Evolutionary conservation across 1,140 invertebrate genomes (phyloP).

Genomic region (Homarus americanus): DNA sequence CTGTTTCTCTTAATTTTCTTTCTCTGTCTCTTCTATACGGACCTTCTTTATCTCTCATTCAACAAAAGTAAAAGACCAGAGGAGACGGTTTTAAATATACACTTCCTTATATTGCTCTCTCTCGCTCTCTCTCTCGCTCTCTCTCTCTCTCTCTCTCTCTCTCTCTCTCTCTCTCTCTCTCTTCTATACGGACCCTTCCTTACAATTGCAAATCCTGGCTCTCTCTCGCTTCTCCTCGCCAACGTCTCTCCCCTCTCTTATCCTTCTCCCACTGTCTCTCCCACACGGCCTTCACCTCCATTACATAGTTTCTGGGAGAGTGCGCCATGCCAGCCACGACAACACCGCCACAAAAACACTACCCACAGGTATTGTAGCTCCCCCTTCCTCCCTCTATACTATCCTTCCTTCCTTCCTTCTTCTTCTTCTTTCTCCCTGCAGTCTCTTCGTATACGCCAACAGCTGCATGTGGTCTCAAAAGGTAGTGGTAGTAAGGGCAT

Average conservation of each 20-base stretch:
- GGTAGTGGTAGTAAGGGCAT: constrained; percentile 18
- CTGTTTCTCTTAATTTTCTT: no score
- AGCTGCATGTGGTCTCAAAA: constrained; percentile 40
- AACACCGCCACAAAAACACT: constrained; percentile 40
- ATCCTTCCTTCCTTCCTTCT: no score
- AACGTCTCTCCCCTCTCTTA: background rate
- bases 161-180: constrained; percentile 8
- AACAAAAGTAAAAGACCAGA: no score
- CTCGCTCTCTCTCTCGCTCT: no score
- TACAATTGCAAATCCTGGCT: no score
- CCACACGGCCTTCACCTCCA: constrained; percentile 29
- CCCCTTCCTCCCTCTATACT: no score
- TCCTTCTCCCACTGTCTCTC: constrained; percentile 19
- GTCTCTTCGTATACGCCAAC: no score
- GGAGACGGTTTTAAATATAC: background rate
- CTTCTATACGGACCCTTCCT: no score
- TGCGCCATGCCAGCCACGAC: constrained; percentile 39
- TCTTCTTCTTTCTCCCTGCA: no score
- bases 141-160: constrained; percentile 18
- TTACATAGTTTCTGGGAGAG: constrained; percentile 58
- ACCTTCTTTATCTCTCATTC: no score
- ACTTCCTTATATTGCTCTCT: no score
- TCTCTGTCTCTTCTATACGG: background rate
- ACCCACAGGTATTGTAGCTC: constrained; percentile 26
- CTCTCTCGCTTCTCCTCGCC: constrained; percentile 2